These are phyloP conservation scores for Eupithecia subumbrata DNA, from an alignment of 2,888 invertebrate species.

Conservation along the genomic window DNA sequence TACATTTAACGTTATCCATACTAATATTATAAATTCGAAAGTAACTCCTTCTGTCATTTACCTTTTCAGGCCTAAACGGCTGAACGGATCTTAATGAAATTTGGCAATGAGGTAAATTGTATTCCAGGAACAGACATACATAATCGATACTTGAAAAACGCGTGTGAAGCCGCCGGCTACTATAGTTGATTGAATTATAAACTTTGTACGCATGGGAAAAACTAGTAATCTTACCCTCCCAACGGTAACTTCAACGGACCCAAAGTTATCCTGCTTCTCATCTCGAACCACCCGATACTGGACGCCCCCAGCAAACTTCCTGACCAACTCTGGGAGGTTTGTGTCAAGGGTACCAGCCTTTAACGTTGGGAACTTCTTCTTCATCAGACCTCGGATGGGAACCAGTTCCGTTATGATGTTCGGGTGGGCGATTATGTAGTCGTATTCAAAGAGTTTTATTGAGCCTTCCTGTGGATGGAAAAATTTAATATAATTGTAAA, in stretches of 20 bases:
- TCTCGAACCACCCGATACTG: constrained; percentile 87
- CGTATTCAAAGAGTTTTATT: constrained; percentile 87
- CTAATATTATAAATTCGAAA: too few relatives aligned
- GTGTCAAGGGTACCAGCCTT: constrained; percentile 86
- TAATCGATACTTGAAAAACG: too few relatives aligned
- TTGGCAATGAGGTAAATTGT: too few relatives aligned
- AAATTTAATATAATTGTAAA: not conserved
- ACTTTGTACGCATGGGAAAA: too few relatives aligned
- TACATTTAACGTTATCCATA: too few relatives aligned
- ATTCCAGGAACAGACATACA: too few relatives aligned
- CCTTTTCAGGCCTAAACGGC: too few relatives aligned
- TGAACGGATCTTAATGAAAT: too few relatives aligned
- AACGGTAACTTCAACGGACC: constrained; percentile 85
- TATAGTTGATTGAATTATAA: too few relatives aligned
- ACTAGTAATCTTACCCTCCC: constrained; percentile 85
- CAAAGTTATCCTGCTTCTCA: constrained; percentile 89
- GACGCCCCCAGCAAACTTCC: constrained; percentile 87
- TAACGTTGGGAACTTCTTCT: constrained; percentile 89
- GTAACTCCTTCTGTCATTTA: too few relatives aligned
- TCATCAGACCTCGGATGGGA: constrained; percentile 90
- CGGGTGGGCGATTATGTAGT: constrained; percentile 90
- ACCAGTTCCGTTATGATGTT: constrained; percentile 91
- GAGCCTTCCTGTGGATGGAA: constrained; percentile 84
- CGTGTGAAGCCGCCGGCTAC: too few relatives aligned
- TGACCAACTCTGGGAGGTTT: constrained; percentile 85